Evolutionary conservation across 2,797 vertebrate genomes (phyloP).

Genomic region (Chelon auratus): DNA sequence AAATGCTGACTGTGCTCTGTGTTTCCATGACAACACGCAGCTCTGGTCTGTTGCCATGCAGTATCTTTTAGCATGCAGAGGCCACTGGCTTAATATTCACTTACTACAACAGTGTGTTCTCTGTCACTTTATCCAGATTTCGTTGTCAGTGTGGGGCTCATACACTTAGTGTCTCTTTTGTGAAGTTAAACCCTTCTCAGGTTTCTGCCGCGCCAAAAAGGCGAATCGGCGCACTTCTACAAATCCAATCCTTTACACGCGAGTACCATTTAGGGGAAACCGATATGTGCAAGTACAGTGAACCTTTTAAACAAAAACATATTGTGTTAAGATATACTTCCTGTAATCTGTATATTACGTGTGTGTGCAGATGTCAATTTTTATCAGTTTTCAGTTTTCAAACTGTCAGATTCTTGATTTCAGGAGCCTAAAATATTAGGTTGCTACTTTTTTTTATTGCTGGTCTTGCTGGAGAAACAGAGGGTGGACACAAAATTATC

Average conservation of each 20-base stretch:
- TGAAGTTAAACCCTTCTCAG: slow-evolving; percentile 28
- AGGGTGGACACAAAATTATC: no score
- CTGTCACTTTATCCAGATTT: slow-evolving; percentile 13
- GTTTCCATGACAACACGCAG: slow-evolving; percentile 28
- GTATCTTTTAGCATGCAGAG: slow-evolving; percentile 1
- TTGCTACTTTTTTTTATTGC: neutral
- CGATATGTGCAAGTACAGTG: no score
- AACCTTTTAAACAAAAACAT: no score
- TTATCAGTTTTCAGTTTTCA: no score
- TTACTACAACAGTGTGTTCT: neutral
- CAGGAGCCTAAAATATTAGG: no score
- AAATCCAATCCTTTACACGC: neutral
- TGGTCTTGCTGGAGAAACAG: neutral
- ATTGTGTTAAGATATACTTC: no score
- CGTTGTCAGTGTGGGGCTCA: slow-evolving; percentile 2
- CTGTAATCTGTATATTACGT: no score
- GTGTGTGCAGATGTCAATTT: no score
- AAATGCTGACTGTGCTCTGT: neutral
- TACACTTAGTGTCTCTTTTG: slow-evolving; percentile 7
- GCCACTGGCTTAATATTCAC: slow-evolving; percentile 16
- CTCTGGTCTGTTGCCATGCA: neutral
- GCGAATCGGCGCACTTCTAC: neutral
- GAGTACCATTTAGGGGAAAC: no score
- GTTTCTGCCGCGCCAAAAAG: slow-evolving; percentile 16
- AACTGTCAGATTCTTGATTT: no score